Evolutionary conservation across 2,797 vertebrate genomes (phyloP), one percentile per base, ranked within the genome.

Genomic region (Sebastes steindachneri): DNA sequence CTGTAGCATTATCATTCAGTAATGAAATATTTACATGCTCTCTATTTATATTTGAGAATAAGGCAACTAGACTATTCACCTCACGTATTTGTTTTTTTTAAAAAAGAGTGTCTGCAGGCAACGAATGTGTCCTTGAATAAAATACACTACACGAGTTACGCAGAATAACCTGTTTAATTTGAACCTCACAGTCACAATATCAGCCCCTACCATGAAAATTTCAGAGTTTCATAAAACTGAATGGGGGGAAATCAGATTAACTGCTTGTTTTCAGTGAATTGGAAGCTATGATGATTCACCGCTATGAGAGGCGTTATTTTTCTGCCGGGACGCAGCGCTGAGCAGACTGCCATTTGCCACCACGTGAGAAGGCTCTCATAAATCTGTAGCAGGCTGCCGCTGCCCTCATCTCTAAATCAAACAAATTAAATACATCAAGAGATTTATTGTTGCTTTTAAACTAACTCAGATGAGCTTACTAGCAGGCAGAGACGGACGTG

Each of bases 401-500:
- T 75, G 74, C 71, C 81, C 83, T 79, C 55, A 23, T 80, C 85
- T 72, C 76, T 81, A 90, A 89, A 88, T 88, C 77, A 76, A 92
- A 85, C 80, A 85, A 87, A 90, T 89, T 81, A 88, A 86, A 83
- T 62, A 78, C 71, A 85, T 83, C 54, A 57, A 11, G 54, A 90
- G 84, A 89, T 88, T 89, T 88, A 89, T 68, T 75, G 69, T 70
- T 75, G 71, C 69, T 83, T 82, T 85, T 80, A 81, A 76, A 86
- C 60, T 74, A 85, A 86, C 79, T 74, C 17, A 14, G 25, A 80
- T 25, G 65, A 76, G 75, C 57, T 73, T 62, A 62, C 48, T 5
- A 60, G 68, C 80, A 65, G 37, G 37, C n/a, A 28, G 21, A 67
- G 55, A 76, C 63, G 28, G 68, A 15, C 12, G 2, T 63, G 77